A percentile compares a stretch with the other conserved stretches of the same genome.
phyloP scores from a whole-genome alignment of 2,797 vertebrate genomes.

The Halcyon leucocephala region DNA sequence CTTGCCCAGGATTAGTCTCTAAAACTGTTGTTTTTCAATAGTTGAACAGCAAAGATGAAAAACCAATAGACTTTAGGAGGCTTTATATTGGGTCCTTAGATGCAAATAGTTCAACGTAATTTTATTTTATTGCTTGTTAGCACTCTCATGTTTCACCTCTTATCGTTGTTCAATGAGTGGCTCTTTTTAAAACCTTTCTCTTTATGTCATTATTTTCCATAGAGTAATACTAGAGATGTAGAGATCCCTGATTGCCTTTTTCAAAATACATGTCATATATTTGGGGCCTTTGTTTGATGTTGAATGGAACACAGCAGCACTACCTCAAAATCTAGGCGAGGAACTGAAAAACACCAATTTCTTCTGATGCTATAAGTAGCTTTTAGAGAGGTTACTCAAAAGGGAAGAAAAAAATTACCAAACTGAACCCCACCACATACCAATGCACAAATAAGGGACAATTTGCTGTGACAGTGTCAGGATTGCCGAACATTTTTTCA shows the following conservation, averaged over 20 bases:
- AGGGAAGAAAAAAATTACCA: not conserved
- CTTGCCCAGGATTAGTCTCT: not conserved
- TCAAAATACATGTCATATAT: not conserved
- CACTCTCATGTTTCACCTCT: constrained; percentile 26
- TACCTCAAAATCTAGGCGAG: constrained; percentile 25
- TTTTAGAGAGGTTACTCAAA: constrained; percentile 10
- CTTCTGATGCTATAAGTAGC: not conserved
- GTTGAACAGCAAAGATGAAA: constrained; percentile 25
- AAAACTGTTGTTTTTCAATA: not conserved
- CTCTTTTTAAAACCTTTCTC: constrained; percentile 43
- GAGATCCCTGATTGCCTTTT: constrained; percentile 49
- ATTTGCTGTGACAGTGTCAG: not conserved
- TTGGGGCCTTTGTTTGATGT: constrained; percentile 42
- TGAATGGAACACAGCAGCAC: constrained; percentile 54
- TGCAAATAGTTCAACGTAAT: constrained; percentile 31
- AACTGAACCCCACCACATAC: not conserved
- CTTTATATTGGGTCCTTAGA: not conserved
- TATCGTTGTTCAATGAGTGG: not conserved
- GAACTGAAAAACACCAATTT: constrained; percentile 45
- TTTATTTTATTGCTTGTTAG: constrained; percentile 56
- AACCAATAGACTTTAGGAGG: not conserved
- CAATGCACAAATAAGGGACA: not conserved
- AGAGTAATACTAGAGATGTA: constrained; percentile 24
- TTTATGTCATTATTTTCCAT: constrained; percentile 39
- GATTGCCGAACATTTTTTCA: not conserved